A percentile compares a stretch with the other conserved stretches of the same genome.
Evolutionary conservation across 1,140 invertebrate genomes (phyloP).

Genomic region (Rhagoletis zephyria): DNA sequence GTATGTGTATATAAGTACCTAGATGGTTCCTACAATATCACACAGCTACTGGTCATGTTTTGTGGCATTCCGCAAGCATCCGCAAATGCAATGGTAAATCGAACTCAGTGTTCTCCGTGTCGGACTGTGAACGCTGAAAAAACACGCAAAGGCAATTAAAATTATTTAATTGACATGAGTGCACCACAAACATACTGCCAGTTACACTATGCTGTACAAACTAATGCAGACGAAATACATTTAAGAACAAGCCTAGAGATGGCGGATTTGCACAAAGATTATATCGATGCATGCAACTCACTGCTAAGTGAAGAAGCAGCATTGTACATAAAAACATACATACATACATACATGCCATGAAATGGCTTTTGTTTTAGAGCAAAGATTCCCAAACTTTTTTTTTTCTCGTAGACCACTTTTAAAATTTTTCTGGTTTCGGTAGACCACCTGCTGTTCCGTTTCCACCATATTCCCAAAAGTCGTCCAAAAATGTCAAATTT

Average conservation of each 20-base stretch:
- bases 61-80: background rate
- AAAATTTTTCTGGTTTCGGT: no score
- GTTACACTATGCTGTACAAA: background rate
- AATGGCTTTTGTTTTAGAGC: no score
- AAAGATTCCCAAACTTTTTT: no score
- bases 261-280: constrained; percentile 11
- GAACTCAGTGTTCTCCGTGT: background rate
- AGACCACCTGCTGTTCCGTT: no score
- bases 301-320: constrained; percentile 40
- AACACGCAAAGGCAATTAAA: constrained; percentile 51
- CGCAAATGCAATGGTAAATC: background rate
- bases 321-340: background rate
- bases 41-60: constrained; percentile 40
- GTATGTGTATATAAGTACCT: background rate
- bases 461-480: no score
- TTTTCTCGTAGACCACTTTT: no score
- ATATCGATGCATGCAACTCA: constrained; percentile 38
- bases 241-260: background rate
- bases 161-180: constrained; percentile 50
- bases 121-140: constrained; percentile 27
- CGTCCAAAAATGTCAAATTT: no score
- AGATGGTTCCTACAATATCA: background rate
- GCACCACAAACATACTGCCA: background rate
- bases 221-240: background rate
- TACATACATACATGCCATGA: background rate